A percentile compares a stretch with the other conserved stretches of the same genome.
Evolutionary conservation across 2,888 invertebrate species (phyloP).

Genomic region (Scelioninae gen. 1): DNA sequence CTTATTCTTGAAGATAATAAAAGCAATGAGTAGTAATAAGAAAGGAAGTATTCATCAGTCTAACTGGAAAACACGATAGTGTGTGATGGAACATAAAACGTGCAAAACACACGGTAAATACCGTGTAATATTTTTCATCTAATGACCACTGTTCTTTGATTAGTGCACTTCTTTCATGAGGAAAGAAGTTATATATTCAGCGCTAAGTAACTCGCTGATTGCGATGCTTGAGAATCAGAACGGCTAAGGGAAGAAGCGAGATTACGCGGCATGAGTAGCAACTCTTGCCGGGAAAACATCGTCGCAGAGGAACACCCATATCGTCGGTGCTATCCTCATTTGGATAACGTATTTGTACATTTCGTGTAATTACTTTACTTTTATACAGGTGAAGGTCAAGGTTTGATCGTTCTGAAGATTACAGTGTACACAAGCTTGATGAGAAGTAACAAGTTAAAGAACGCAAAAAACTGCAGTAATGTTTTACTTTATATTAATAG

Average conservation of each 20-base stretch:
- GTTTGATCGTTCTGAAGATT: slow-evolving; percentile 39
- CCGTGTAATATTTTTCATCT: slow-evolving; percentile 67
- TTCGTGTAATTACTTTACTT: slow-evolving; percentile 55
- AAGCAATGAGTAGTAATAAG: slow-evolving; percentile 42
- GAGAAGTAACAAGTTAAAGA: slow-evolving; percentile 29
- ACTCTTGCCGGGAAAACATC: slow-evolving; percentile 75
- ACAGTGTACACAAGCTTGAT: slow-evolving; percentile 36
- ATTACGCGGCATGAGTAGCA: slow-evolving; percentile 79
- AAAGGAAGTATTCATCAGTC: slow-evolving; percentile 55
- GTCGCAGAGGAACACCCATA: slow-evolving; percentile 77
- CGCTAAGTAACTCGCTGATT: slow-evolving; percentile 71
- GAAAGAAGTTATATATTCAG: slow-evolving; percentile 70
- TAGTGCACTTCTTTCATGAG: slow-evolving; percentile 60
- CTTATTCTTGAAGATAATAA: slow-evolving; percentile 35
- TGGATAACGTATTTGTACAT: slow-evolving; percentile 53
- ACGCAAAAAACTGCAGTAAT: slow-evolving; percentile 20
- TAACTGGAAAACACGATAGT: slow-evolving; percentile 25
- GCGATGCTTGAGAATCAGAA: slow-evolving; percentile 67
- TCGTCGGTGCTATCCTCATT: slow-evolving; percentile 68
- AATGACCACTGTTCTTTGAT: slow-evolving; percentile 67
- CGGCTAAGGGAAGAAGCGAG: slow-evolving; percentile 68
- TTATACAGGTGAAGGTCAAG: slow-evolving; percentile 58
- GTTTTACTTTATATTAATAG: slow-evolving; percentile 33
- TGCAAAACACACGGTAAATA: slow-evolving; percentile 51
- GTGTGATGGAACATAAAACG: slow-evolving; percentile 38